Evolutionary conservation across 2,113 vertebrate species (phyloP), one percentile per base, ranked within the genome.

Genomic region (Dicrurus megarhynchus): DNA sequence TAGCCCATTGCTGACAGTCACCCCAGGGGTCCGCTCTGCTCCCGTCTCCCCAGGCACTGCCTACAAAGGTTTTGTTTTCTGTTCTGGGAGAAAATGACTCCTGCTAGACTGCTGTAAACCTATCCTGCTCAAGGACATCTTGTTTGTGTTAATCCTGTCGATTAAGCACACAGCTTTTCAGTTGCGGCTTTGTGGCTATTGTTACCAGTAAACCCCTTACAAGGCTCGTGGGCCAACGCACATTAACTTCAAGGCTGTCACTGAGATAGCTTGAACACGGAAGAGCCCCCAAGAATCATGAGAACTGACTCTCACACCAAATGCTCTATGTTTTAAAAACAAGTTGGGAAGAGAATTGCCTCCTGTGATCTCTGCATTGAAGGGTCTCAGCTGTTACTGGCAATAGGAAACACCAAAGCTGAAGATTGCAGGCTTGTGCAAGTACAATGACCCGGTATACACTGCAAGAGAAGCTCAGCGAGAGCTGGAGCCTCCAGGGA

Each of bases 71-170:
- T 71, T 95, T 87, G 68, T 81, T 90, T 75, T 81, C 89, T 92
- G 37, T 47, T 90, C 75, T 32, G 0, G 0, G 59, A 70, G 39
- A 55, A 96, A 94, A 93, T 33, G 20, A 90, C 84, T 95, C 74
- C 84, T 92, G 73, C 73, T 92, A 84, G 91, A 81, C 80, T 32
- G 76, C 89, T 91, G 86, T 75, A 95, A 96, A 91, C 80, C 93
- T 87, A 92, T 75, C 86, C 91, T 60, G 73, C 80, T 84, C 94
- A 89, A 95, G 93, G 94, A 95, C 95, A 95, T 94, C 91, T 96
- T 94, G 89, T 91, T 95, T 96, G 84, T 71, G 86, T 95, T 95
- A 94, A 95, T 95, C 93, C 80, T 53, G 60, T 78, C 90, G 89
- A 95, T 90, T 87, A 93, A 52, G 84, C 93, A 74, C 80, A 17